Conservation (phyloP, 2,113 vertebrate species). For the Arizona elegans region DNA sequence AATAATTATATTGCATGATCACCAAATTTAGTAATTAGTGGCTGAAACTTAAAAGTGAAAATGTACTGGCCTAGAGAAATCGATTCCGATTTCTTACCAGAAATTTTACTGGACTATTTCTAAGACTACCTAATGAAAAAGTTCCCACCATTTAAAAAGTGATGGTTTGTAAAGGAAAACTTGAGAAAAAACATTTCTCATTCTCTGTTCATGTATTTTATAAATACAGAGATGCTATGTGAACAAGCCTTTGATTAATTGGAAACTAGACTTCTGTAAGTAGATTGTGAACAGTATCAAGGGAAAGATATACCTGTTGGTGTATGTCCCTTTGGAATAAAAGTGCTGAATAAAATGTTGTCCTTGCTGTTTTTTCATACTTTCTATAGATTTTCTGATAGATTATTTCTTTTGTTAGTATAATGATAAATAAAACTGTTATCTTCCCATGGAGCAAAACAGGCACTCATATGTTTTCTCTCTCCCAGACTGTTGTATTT, state of each 20-base stretch:
- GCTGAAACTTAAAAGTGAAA: neutral
- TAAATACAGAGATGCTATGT: neutral
- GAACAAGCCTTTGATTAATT: neutral
- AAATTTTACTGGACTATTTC: constrained; percentile 9
- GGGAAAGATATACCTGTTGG: neutral
- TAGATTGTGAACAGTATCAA: neutral
- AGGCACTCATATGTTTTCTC: neutral
- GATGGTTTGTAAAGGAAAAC: neutral
- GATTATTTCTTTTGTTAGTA: neutral
- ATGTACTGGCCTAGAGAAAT: neutral
- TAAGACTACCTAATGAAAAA: neutral
- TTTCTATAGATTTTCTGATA: neutral
- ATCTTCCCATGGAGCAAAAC: neutral
- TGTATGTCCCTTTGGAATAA: neutral
- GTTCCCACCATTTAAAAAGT: neutral
- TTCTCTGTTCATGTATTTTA: neutral
- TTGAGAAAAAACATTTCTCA: neutral
- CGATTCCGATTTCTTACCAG: neutral
- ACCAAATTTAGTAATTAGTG: neutral
- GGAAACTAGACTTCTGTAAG: neutral
- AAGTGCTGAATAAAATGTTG: neutral
- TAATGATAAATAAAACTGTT: neutral
- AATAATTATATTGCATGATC: constrained; percentile 3
- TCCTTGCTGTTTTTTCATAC: neutral
- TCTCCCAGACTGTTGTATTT: neutral